These are phyloP conservation scores for Radopholus similis DNA, from an alignment of 1,140 invertebrate genomes.

Conservation along the genomic window DNA sequence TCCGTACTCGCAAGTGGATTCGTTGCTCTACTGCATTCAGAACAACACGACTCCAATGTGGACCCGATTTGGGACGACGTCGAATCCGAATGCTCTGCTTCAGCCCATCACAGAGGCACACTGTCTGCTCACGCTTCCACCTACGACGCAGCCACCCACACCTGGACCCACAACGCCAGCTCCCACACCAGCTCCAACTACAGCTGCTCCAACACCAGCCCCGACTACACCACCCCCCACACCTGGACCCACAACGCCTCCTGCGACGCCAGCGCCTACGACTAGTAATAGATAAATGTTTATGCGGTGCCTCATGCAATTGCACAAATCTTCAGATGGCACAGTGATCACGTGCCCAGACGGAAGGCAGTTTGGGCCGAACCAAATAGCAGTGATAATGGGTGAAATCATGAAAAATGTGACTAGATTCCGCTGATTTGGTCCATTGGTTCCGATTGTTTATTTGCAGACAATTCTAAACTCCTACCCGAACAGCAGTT, in stretches of 20 bases:
- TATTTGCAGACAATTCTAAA: constrained; percentile 1
- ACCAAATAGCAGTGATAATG: constrained; percentile 5
- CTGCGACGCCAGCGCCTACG: neutral
- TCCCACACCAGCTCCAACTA: neutral
- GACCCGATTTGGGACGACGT: constrained; percentile 13
- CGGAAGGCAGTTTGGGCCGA: constrained; percentile 12
- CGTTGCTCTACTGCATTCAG: constrained; percentile 8
- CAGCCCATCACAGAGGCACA: neutral
- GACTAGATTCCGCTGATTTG: neutral
- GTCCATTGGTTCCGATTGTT: neutral
- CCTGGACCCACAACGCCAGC: neutral
- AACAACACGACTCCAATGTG: constrained; percentile 1
- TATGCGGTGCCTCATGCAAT: no score
- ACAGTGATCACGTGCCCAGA: constrained; percentile 1
- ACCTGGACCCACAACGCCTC: neutral
- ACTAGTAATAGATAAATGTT: no score
- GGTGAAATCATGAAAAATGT: constrained; percentile 10
- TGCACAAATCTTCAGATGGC: no score
- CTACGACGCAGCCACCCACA: neutral
- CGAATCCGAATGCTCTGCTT: constrained; percentile 3
- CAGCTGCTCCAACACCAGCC: neutral
- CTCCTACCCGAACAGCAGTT: neutral
- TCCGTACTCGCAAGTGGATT: neutral
- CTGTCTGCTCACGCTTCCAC: neutral
- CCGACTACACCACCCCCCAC: neutral